These are phyloP conservation scores for Cichladusa arquata DNA, from an alignment of 2,113 vertebrate species.

Conservation along the genomic window DNA sequence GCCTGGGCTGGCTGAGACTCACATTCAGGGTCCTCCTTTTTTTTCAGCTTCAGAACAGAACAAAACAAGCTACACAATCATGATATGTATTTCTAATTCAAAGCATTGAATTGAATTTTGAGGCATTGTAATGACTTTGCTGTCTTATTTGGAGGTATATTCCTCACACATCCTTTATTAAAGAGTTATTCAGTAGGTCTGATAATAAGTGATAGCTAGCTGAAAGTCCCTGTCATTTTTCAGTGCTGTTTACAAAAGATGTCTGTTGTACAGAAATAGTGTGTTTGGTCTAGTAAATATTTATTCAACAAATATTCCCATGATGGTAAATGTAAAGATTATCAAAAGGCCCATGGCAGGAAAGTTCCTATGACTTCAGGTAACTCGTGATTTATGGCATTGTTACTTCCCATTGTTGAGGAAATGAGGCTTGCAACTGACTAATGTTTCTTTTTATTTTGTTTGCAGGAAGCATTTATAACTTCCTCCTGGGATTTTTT, in stretches of 20 bases:
- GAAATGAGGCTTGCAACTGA: slow-evolving; percentile 76
- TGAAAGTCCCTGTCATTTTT: background rate
- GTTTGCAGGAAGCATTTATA: slow-evolving; percentile 75
- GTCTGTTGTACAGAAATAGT: background rate
- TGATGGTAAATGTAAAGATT: slow-evolving; percentile 58
- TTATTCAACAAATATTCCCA: slow-evolving; percentile 64
- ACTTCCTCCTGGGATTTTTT: slow-evolving; percentile 65
- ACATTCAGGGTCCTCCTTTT: background rate
- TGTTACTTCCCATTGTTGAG: slow-evolving; percentile 64
- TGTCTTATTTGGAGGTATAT: background rate
- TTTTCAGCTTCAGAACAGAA: background rate
- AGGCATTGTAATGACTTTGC: background rate
- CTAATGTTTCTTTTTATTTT: slow-evolving; percentile 77
- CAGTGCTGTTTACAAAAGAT: slow-evolving; percentile 16
- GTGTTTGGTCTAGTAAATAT: slow-evolving; percentile 43
- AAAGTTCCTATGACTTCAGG: slow-evolving; percentile 62
- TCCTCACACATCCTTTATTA: background rate
- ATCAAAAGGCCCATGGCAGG: slow-evolving; percentile 54
- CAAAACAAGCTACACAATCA: background rate
- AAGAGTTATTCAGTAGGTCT: background rate
- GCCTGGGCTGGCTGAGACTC: background rate
- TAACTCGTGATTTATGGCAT: slow-evolving; percentile 73
- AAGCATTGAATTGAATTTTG: background rate
- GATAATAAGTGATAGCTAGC: slow-evolving; percentile 3
- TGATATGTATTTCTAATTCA: background rate